A percentile compares a stretch with the other conserved stretches of the same genome.
phyloP scores from a whole-genome alignment of 2,113 vertebrate genomes.

The Urocynchramus pylzowi region DNA sequence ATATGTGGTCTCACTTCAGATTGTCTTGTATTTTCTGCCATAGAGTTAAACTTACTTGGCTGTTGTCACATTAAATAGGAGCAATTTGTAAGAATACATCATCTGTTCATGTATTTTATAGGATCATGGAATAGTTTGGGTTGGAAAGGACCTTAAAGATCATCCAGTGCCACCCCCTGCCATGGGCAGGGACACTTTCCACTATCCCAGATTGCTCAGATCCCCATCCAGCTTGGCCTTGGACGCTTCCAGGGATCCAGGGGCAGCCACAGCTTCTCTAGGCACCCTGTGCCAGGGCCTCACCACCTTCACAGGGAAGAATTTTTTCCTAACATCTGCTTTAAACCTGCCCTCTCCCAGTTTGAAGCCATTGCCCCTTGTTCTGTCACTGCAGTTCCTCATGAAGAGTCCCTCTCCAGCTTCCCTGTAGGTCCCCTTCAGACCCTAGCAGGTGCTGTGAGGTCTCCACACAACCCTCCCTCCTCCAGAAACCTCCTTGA shows the following conservation, averaged over 20 bases:
- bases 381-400: neutral
- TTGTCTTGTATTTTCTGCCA: neutral
- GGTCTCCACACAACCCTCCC: neutral
- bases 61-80: neutral
- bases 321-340: neutral
- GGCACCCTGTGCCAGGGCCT: neutral
- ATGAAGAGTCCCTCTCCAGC: rapidly evolving
- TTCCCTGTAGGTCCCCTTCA: neutral
- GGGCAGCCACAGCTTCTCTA: neutral
- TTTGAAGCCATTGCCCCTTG: neutral
- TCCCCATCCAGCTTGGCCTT: neutral
- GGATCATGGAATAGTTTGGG: neutral
- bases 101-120: neutral
- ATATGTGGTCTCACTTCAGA: neutral
- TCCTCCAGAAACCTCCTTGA: neutral
- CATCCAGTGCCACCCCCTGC: neutral
- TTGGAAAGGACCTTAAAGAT: neutral
- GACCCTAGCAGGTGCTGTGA: neutral
- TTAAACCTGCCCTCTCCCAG: neutral
- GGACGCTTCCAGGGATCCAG: neutral
- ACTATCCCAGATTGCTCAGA: rapidly evolving
- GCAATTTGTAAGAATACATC: neutral
- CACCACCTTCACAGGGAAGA: neutral
- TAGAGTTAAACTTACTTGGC: neutral
- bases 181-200: neutral